These are phyloP conservation scores for Formica exsecta DNA, from an alignment of 1,140 invertebrate genomes.

Conservation along the genomic window DNA sequence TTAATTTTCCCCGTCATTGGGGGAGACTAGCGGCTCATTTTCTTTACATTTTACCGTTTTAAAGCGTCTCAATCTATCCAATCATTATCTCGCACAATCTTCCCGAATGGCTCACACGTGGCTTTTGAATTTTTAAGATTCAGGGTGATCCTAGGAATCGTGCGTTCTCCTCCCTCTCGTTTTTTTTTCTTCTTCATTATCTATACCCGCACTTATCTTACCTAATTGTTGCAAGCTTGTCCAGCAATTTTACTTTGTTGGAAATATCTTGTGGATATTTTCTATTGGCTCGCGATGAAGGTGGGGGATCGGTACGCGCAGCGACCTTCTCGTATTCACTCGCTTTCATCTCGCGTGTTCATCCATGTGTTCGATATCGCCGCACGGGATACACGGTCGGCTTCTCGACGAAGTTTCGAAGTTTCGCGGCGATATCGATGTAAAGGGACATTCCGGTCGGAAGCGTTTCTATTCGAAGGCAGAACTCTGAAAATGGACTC, in stretches of 20 bases:
- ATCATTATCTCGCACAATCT: constrained; percentile 22
- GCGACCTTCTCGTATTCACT: constrained; percentile 14
- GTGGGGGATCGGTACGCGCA: background rate
- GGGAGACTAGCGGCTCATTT: background rate
- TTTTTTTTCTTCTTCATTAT: constrained; percentile 26
- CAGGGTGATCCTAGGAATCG: background rate
- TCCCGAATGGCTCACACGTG: no score
- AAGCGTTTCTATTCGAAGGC: background rate
- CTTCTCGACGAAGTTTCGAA: background rate
- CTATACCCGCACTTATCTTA: constrained; percentile 55
- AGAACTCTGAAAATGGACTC: constrained; percentile 3
- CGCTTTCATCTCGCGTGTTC: constrained; percentile 8
- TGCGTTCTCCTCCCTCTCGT: background rate
- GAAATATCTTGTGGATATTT: constrained; percentile 24
- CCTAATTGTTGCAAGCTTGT: constrained; percentile 4
- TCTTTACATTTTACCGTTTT: background rate
- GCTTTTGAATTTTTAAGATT: constrained; percentile 37
- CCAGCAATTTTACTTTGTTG: constrained; percentile 3
- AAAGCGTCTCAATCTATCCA: background rate
- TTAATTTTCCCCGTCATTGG: constrained; percentile 1
- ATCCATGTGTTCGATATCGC: constrained; percentile 28
- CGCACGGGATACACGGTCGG: background rate
- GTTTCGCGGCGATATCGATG: background rate
- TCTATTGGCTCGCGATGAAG: constrained; percentile 18
- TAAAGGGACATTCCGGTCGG: background rate